Evolutionary conservation across 2,113 vertebrate genomes (phyloP), one percentile per base, ranked within the genome.

Genomic region (Zosterops hypoxanthus): DNA sequence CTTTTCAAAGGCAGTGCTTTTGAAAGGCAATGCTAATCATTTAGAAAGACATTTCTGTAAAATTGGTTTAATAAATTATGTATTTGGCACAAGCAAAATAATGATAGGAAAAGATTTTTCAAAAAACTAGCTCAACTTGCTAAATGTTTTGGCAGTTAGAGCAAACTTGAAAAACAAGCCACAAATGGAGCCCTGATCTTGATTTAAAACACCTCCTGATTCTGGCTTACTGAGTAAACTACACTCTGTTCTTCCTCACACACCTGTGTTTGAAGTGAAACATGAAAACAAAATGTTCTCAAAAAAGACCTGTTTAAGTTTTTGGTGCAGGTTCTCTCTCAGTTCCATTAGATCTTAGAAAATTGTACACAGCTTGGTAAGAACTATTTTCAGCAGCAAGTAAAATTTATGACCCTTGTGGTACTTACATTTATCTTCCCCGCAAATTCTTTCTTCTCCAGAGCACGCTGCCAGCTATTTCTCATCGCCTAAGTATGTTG

Each of bases 371-470:
- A 64, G 79, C 42, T 91, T 47, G 7, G 28, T 79, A 65, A 86
- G 59, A 78, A 84, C 57, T 77, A 63, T 84, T 92, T 97, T 84
- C 83, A 78, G 69, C 78, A n/a, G 60, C 47, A 73, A 88, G 36
- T 39, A 86, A 86, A 93, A 97, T 91, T 95, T 94, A 94, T 91
- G 64, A 70, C 82, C 39, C 52, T 78, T 83, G 34, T 33, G 34
- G 61, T 89, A 47, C 80, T 84, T 77, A 66, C 9, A 50, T 93
- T 92, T 91, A 81, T 94, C 83, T 71, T 92, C 69, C 25, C 33
- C 53, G 68, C 44, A 91, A 92, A 94, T 83, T 66, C 52, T 55
- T 92, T 90, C 90, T 92, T 86, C 56, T 81, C 52, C 64, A 91
- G 86, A 83, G 72, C 34, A 78, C 2, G 0, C 19, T 66, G 76